Conservation (phyloP, 1,140 invertebrate genomes). For the Glomeris maerens region DNA sequence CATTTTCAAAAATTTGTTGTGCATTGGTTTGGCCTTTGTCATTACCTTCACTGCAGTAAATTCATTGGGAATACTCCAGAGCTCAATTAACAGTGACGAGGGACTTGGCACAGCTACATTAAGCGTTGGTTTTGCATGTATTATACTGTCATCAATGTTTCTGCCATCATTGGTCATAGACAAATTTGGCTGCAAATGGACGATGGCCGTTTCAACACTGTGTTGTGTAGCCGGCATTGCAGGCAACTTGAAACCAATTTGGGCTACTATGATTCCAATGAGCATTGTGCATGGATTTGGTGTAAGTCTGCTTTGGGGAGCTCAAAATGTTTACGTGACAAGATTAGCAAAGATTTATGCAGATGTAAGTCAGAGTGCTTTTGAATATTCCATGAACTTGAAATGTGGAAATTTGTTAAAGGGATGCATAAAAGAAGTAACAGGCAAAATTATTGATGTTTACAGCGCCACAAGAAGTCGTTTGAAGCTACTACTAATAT, state of each 20-base stretch:
- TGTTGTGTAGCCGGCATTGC: slow-evolving; percentile 30
- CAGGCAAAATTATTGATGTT: no score
- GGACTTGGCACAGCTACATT: slow-evolving; percentile 20
- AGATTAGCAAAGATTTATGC: no score
- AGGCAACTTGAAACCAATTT: slow-evolving; percentile 28
- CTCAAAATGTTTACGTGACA: slow-evolving; percentile 37
- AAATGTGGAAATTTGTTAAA: no score
- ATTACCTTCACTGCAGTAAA: slow-evolving; percentile 87
- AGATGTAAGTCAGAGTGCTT: no score
- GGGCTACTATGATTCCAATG: slow-evolving; percentile 27
- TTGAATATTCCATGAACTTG: no score
- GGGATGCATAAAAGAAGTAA: no score
- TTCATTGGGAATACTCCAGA: slow-evolving; percentile 69
- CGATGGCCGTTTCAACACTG: slow-evolving; percentile 27
- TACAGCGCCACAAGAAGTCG: no score
- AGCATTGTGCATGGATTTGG: slow-evolving; percentile 32
- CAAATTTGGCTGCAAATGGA: slow-evolving; percentile 31
- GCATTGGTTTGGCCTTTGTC: slow-evolving; percentile 76
- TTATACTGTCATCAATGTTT: slow-evolving; percentile 18
- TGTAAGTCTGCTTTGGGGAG: slow-evolving; percentile 36
- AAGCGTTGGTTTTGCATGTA: slow-evolving; percentile 25
- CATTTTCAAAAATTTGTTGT: slow-evolving; percentile 71
- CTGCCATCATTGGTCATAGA: slow-evolving; percentile 17
- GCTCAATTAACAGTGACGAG: slow-evolving; percentile 23
- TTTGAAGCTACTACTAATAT: no score